Base-by-base conservation (phyloP, 1,140 invertebrate genomes). In the Drosophila saltans region DNA sequence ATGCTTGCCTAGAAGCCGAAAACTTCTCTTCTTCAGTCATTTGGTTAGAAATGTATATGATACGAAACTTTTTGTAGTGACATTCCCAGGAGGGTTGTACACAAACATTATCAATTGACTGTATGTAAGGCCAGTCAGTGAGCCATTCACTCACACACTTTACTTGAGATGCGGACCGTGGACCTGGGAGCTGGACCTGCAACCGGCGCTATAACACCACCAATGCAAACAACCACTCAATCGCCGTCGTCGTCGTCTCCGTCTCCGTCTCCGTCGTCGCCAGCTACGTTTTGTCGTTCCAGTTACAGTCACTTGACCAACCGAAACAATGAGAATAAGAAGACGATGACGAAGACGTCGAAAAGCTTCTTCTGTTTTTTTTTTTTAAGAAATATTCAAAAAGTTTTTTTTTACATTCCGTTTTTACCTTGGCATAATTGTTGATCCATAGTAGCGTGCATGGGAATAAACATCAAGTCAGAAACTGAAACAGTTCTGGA, bases 241-340 rank as follows among this genome's bases (percentile, higher is more conserved):
- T 70, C 62, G 45, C 62, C 57, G 39, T 52, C 55, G 59, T 52
- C 55, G 59, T 68, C 33, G 41, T 70, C 65, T 64, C 45, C 45
- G 66, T 66, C 45, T 6, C 69, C 57, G 62, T 81, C 69, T 52
- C 60, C 55, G 75, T 75, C 64, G 77, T 66, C 52, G 69, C 67
- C 67, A 52, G 21, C 45, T 24, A 26, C 45, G 61, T 72, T 72
- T 72, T 67, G 71, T 81, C 88, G 88, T 91, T 91, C 82, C 88
- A 91, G 89, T 91, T 91, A 84, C 84, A 91, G 88, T 91, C 89
- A 91, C 89, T 91, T 91, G 89, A 91, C 89, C 89, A 91, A 91
- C 89, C 89, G 89, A 91, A 91, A 91, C 89, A 91, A 76, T 91
- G 78, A 81, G 78, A 90, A 91, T 79, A 79, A 75, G 67, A 81